Base-by-base conservation (phyloP, 2,113 vertebrate species). In the Menidia beryllina region DNA sequence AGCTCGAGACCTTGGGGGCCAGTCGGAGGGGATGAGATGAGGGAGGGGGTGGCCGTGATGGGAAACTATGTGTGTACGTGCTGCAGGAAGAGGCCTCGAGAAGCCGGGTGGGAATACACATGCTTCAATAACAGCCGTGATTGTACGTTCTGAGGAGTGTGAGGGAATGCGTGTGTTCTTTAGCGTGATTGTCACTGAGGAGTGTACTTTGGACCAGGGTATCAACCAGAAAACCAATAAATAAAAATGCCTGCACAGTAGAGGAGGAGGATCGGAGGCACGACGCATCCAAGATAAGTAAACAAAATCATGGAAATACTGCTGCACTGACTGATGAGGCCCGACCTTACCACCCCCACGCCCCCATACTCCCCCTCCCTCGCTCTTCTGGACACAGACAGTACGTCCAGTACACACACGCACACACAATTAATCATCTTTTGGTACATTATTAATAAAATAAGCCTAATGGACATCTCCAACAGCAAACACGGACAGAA, bases 21-120 rank as follows among this genome's bases (percentile, higher is more conserved):
- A 23, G 53, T 75, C 4, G 23, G 47, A 52, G 60, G 61, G 58
- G 50, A 54, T 70, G 36, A 52, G 57, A 51, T 45, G 19, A 36
- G 70, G 63, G 58, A 20, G 66, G 49, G 54, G 43, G 48, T 62
- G 49, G 50, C 2, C n/a, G 84, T 51, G 85, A 85, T 88, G 92
- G 88, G 90, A 94, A 93, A 91, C 47, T 21, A 82, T 85, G 73
- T 79, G 85, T 86, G 86, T 92, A 86, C 88, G 90, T 94, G 93
- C 87, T 21, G 69, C 89, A 93, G 92, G 87, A 92, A 94, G 88
- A 86, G 72, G 82, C 76, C 89, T 81, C 34, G 17, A 72, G 20
- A 2, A 83, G 85, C 73, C 19, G 49, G 71, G 63, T 13, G 52
- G 60, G 54, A 63, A 77, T 68, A 72, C 73, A 63, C 68, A 47